Percentiles rank a stretch among this genome's conserved stretches.
These are phyloP conservation scores for Chrysocyon brachyurus DNA, from an alignment of 2,797 vertebrate genomes.

Conservation along the genomic window DNA sequence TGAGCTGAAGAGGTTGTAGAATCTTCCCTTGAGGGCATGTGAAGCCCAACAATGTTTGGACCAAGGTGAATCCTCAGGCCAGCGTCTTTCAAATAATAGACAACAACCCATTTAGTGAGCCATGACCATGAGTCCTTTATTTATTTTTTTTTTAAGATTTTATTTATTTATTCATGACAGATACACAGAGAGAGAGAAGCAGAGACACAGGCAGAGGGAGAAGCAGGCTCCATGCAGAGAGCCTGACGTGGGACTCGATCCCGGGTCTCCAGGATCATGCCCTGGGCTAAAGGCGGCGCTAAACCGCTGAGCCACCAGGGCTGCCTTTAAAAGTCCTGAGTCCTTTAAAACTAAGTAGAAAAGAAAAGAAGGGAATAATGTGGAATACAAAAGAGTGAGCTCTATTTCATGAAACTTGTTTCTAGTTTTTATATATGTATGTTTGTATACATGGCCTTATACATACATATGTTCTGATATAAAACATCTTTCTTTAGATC, in stretches of 20 bases:
- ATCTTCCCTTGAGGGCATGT: not conserved
- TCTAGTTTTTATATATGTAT: not conserved
- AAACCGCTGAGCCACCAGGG: too few species aligned
- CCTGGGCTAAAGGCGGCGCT: too few species aligned
- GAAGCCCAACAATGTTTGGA: not conserved
- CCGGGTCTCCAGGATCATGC: too few species aligned
- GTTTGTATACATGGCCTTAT: not conserved
- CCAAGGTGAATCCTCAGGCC: not conserved
- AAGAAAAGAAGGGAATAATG: not conserved
- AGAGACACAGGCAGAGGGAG: too few species aligned
- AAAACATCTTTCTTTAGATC: slow-evolving; percentile 31
- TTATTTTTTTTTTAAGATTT: not conserved
- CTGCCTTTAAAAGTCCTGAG: not conserved
- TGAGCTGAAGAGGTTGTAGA: not conserved
- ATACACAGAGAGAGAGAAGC: too few species aligned
- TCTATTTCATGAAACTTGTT: not conserved
- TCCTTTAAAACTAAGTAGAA: not conserved
- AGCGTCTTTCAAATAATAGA: not conserved
- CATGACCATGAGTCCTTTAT: not conserved
- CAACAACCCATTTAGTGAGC: not conserved
- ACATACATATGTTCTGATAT: not conserved
- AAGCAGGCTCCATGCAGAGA: too few species aligned
- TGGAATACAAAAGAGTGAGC: not conserved
- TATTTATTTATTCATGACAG: too few species aligned
- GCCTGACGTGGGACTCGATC: too few species aligned